Percentiles rank a stretch among this genome's conserved stretches.
Evolutionary conservation across 2,113 vertebrate genomes (phyloP).

Genomic region (Calyptommatus sinebrachiatus): DNA sequence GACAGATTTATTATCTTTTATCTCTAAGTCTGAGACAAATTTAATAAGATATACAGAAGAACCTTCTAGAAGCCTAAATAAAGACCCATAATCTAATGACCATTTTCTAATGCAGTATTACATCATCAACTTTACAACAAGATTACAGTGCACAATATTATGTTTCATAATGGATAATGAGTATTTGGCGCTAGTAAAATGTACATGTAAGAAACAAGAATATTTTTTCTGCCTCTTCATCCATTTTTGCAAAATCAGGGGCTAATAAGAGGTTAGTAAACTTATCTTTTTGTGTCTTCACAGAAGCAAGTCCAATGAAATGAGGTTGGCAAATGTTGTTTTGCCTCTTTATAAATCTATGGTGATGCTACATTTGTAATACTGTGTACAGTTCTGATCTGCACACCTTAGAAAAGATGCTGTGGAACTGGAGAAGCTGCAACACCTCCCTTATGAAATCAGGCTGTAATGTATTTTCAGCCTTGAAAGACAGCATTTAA

Average conservation of each 20-base stretch:
- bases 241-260: not conserved
- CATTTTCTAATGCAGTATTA: slow-evolving; percentile 59
- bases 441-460: no score
- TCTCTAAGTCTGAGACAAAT: slow-evolving; percentile 55
- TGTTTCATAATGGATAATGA: slow-evolving; percentile 55
- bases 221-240: slow-evolving; percentile 29
- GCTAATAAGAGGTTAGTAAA: not conserved
- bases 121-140: slow-evolving; percentile 60
- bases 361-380: no score
- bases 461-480: no score
- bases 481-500: no score
- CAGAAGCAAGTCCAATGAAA: no score
- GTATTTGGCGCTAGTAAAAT: slow-evolving; percentile 35
- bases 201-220: slow-evolving; percentile 26
- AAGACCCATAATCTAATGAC: slow-evolving; percentile 52
- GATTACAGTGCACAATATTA: slow-evolving; percentile 62
- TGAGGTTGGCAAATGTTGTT: not conserved
- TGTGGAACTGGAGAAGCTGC: no score
- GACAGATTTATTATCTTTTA: slow-evolving; percentile 45
- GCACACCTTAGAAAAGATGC: no score
- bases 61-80: slow-evolving; percentile 54
- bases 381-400: no score
- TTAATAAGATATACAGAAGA: slow-evolving; percentile 62
- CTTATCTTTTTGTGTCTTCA: not conserved
- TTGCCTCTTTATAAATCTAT: no score